A percentile compares a stretch with the other conserved stretches of the same genome.
These are phyloP conservation scores for Propithecus perrieri DNA, from an alignment of 2,797 vertebrate genomes.

Conservation along the genomic window DNA sequence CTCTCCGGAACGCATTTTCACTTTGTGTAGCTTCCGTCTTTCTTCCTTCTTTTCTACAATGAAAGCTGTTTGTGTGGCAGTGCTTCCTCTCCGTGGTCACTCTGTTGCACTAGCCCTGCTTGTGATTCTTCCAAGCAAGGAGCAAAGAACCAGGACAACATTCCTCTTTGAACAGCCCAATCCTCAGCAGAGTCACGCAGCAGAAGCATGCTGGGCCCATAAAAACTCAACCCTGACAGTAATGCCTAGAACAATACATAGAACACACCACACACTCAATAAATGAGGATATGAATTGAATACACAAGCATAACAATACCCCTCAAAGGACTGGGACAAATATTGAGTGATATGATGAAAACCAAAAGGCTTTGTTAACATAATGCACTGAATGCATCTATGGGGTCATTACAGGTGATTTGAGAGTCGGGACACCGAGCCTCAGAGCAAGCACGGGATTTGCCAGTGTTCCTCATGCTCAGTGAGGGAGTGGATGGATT, in stretches of 20 bases:
- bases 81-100: too few species aligned
- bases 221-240: too few species aligned
- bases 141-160: too few species aligned
- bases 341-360: not conserved
- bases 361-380: not conserved
- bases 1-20: too few species aligned
- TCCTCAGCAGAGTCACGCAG: too few species aligned
- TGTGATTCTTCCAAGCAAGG: too few species aligned
- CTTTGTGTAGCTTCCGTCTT: too few species aligned
- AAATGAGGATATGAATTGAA: not conserved
- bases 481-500: not conserved
- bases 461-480: not conserved
- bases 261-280: not conserved
- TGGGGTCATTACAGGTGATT: not conserved
- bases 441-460: not conserved
- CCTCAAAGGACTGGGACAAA: not conserved
- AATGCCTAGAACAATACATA: not conserved
- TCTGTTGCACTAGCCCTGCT: too few species aligned
- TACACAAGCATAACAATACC: not conserved
- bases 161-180: too few species aligned
- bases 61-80: too few species aligned
- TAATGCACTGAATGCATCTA: accelerated
- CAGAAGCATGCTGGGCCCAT: too few species aligned
- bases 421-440: not conserved
- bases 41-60: too few species aligned